Evolutionary conservation across 2,888 invertebrate species (phyloP).

Genomic region (Cryptocephalus primarius): DNA sequence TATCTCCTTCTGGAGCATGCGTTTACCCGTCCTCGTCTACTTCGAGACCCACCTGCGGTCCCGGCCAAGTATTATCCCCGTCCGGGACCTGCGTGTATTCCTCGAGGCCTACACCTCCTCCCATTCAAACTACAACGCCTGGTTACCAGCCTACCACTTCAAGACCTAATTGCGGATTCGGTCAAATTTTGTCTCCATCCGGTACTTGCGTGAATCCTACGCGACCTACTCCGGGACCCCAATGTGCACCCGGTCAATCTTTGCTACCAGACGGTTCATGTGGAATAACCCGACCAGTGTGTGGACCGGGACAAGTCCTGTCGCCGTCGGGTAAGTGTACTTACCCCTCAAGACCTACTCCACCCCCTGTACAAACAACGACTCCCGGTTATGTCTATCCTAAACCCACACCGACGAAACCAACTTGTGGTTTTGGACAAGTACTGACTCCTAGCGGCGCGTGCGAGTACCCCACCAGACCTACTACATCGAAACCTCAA

Average conservation of each 20-base stretch:
- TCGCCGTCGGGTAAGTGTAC: neutral
- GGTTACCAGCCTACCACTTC: neutral
- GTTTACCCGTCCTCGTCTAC: neutral
- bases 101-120: neutral
- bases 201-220: neutral
- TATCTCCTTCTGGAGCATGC: neutral
- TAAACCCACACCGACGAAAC: conserved; percentile 9
- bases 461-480: conserved; percentile 6
- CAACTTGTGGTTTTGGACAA: conserved; percentile 1
- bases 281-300: neutral
- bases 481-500: neutral
- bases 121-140: neutral
- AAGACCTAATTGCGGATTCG: conserved; percentile 12
- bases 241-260: conserved; percentile 13
- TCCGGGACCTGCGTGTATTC: conserved; percentile 14
- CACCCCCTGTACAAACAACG: neutral
- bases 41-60: neutral
- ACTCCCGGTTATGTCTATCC: conserved; percentile 6
- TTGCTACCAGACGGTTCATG: too few species aligned
- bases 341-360: neutral
- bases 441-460: conserved; percentile 8
- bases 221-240: conserved; percentile 1
- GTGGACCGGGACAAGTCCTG: neutral
- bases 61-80: conserved; percentile 7
- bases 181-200: conserved; percentile 2